These are phyloP conservation scores for Hapalemur alaotrensis DNA, from an alignment of 2,797 vertebrate genomes.

Conservation along the genomic window DNA sequence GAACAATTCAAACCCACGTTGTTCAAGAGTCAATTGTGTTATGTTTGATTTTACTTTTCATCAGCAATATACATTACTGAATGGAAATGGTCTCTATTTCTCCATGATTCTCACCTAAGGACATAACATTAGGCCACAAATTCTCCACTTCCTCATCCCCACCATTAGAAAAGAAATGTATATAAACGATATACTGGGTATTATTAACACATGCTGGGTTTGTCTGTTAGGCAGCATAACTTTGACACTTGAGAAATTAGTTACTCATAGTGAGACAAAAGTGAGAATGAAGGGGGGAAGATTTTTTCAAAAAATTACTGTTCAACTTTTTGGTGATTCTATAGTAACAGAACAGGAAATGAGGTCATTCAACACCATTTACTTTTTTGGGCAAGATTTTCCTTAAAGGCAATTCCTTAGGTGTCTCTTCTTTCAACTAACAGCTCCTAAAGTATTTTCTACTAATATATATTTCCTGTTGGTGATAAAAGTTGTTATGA, in stretches of 20 bases:
- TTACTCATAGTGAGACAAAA: background rate
- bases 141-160: background rate
- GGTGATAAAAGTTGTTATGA: background rate
- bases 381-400: background rate
- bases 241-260: conserved; percentile 36
- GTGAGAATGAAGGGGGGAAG: background rate
- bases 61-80: background rate
- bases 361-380: background rate
- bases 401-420: background rate
- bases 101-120: background rate
- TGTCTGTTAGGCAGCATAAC: background rate
- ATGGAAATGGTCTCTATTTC: background rate
- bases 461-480: background rate
- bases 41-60: conserved; percentile 1
- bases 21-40: background rate
- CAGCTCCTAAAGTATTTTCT: background rate
- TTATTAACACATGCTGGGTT: background rate
- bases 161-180: background rate
- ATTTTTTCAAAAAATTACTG: background rate
- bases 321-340: background rate
- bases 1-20: background rate
- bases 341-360: background rate
- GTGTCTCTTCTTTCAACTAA: background rate
- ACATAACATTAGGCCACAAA: background rate
- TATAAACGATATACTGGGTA: background rate